Base-by-base conservation (phyloP, 2,888 invertebrate genomes). In the Cryptus viduatorius region DNA sequence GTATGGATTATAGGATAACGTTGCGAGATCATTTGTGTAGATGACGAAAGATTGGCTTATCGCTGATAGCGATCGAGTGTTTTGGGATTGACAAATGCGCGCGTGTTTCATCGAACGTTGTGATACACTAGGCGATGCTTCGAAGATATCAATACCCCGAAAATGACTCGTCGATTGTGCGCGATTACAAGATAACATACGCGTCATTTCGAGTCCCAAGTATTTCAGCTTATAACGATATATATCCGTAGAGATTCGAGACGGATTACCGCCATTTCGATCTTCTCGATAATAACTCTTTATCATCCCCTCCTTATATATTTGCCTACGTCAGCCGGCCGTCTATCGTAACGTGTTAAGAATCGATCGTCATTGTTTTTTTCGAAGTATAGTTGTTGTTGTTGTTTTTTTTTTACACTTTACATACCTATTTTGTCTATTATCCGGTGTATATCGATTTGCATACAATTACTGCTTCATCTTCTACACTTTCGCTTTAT, bases 101-200 rank as follows among this genome's bases (percentile, higher is more conserved):
- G 61, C 5, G 61, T 46, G 44, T 10, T 29, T 29, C 14, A 46
- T 5, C 44, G 73, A 73, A 48, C 75, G 48, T 56, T 19, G 31
- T 31, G 59, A 73, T 73, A 72, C 14, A 61, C 44, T 29, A 3
- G 12, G 59, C 59, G 53, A 56, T 46, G 24, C 64, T 24, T 50
- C 48, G 31, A 44, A 68, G 81, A 76, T 59, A 65, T 44, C 44
- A 65, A 82, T 46, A 53, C 37, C 29, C 46, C 56, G 31, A 76
- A 76, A 76, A 82, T 76, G 71, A 82, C 59, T 69, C 44, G 56
- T 72, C 68, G 75, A 81, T 81, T 64, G 16, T 64, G 14, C 37
- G 10, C 42, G 61, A 19, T 68, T 73, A 53, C 71, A 50, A 71
- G 64, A 37, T 71, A 56, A 53, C 42, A 10, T 64, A 42, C 19